These are phyloP conservation scores for Orbicella faveolata DNA, from an alignment of 64 coral and sea anemone species.

Conservation along the genomic window DNA sequence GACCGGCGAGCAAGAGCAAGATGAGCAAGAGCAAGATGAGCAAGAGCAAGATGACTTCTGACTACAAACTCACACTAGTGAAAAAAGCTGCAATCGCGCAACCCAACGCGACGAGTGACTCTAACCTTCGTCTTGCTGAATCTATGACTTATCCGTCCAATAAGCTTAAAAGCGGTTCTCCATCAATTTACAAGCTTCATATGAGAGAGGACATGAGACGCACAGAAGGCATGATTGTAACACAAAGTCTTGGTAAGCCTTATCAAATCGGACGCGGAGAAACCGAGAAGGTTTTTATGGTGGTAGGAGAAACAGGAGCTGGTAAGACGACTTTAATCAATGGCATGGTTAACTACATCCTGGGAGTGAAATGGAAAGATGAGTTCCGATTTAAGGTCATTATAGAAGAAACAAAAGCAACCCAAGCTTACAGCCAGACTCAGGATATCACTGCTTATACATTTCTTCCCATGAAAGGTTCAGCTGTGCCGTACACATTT, in stretches of 20 bases:
- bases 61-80: no score
- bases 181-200: background rate
- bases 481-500: background rate
- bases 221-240: background rate
- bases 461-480: constrained; percentile 9
- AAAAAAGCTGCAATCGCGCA: background rate
- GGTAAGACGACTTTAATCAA: constrained; percentile 52
- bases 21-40: no score
- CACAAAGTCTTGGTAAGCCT: background rate
- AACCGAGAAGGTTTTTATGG: constrained; percentile 19
- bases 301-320: constrained; percentile 22
- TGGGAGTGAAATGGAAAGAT: constrained; percentile 24
- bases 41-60: no score
- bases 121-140: background rate
- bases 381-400: constrained; percentile 27
- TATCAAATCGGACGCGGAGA: background rate
- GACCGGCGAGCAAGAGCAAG: no score
- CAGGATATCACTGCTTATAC: constrained; percentile 46
- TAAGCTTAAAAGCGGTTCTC: background rate
- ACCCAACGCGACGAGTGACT: background rate
- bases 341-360: constrained; percentile 28
- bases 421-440: constrained; percentile 24
- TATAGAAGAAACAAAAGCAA: constrained; percentile 8
- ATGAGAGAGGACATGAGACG: background rate
- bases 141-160: background rate